Percentiles rank a stretch among this genome's conserved stretches.
These are phyloP conservation scores for Caenorhabditis sinica DNA, from an alignment of 2,888 invertebrate genomes.

Conservation along the genomic window DNA sequence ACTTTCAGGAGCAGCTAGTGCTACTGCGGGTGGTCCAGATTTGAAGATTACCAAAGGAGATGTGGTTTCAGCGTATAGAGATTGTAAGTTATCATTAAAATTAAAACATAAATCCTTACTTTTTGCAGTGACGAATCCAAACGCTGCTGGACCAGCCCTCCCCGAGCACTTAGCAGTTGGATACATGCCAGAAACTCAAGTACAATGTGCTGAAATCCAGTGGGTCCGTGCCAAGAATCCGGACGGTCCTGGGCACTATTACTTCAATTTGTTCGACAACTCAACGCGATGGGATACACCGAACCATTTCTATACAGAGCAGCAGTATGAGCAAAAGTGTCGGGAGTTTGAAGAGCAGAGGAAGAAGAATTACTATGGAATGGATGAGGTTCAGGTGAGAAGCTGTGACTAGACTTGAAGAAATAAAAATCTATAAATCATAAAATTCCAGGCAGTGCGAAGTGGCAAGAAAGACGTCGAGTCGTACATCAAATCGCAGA, in stretches of 20 bases:
- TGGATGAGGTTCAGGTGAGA: slow-evolving; percentile 53
- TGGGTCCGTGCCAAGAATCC: slow-evolving; percentile 78
- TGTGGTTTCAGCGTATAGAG: slow-evolving; percentile 61
- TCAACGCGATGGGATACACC: slow-evolving; percentile 74
- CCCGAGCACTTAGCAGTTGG: slow-evolving; percentile 57
- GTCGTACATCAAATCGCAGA: slow-evolving; percentile 43
- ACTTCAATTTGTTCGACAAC: slow-evolving; percentile 77
- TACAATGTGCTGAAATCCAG: slow-evolving; percentile 58
- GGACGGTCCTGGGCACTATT: slow-evolving; percentile 74
- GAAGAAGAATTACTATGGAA: slow-evolving; percentile 61
- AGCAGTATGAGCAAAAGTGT: slow-evolving; percentile 66
- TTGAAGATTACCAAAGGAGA: slow-evolving; percentile 60
- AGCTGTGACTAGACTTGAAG: not conserved
- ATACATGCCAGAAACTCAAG: slow-evolving; percentile 57
- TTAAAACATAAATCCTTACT: not conserved
- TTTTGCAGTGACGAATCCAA: slow-evolving; percentile 58
- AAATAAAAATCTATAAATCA: not conserved
- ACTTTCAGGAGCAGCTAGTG: not conserved
- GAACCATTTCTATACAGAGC: slow-evolving; percentile 70
- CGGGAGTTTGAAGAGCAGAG: slow-evolving; percentile 52
- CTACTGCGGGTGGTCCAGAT: slow-evolving; percentile 40
- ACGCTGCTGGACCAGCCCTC: slow-evolving; percentile 60
- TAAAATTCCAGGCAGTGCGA: slow-evolving; percentile 37
- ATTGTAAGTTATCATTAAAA: slow-evolving; percentile 41
- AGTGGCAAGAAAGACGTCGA: slow-evolving; percentile 59